Evolutionary conservation across 2,113 vertebrate species (phyloP), one percentile per base, ranked within the genome.

Genomic region (Dipodomys stephensi): DNA sequence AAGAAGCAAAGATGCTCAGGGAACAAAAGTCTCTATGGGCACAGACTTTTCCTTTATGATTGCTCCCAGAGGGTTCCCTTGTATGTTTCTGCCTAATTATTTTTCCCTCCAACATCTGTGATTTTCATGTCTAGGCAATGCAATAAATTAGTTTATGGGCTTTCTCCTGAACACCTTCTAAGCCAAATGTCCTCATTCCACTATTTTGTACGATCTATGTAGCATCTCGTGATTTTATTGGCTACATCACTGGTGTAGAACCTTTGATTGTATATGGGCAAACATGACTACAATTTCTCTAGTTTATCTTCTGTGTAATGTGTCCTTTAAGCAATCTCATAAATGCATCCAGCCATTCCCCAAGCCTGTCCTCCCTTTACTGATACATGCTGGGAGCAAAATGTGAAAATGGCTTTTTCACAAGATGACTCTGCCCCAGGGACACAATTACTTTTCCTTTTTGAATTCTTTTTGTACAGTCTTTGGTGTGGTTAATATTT

Each of bases 271-370:
- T 88, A 46, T 67, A 49, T 85, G 49, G 72, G 64, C 77, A 94
- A 96, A 94, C 23, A 79, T 4, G n/a, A 79, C 65, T 69, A 71
- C 69, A 85, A 92, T 95, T 96, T 95, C 77, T 95, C 73, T 73
- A 84, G 94, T 96, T 95, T 96, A 97, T 96, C 91, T 95, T 96
- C 95, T 95, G 92, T 95, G 94, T 96, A 95, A 96, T 94, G 87
- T 89, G 44, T 91, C 83, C 83, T 88, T 94, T 95, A 89, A 95
- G 77, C 92, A 93, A 72, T 87, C 81, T 92, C 91, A 91, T 95
- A 96, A 96, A 96, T 93, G 95, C 92, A 35, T 18, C 46, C 57
- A 82, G 64, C 15, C 57, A 76, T 89, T 84, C 53, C 60, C 49
- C 57, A 64, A 87, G 86, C 46, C 88, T 93, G 32, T 57, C 35